Evolutionary conservation across 2,113 vertebrate species (phyloP).

Genomic region (Erinaceus europaeus): DNA sequence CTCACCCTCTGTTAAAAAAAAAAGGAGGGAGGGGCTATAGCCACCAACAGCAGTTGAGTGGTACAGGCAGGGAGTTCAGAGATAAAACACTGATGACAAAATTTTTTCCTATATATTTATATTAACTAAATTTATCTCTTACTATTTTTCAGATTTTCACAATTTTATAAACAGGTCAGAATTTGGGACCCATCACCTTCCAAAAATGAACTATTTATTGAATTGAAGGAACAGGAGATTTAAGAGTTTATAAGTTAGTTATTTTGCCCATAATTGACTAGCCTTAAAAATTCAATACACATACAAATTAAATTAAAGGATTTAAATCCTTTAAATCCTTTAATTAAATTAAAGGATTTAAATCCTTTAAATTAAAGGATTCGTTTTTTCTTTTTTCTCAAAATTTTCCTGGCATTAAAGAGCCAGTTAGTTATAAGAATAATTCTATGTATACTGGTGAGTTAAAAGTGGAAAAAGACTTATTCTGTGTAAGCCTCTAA

Average conservation of each 20-base stretch:
- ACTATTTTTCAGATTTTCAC: neutral
- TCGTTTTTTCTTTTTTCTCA: neutral
- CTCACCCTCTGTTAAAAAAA: too few species aligned
- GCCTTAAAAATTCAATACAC: neutral
- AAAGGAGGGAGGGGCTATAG: too few species aligned
- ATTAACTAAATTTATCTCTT: neutral
- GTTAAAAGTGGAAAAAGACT: neutral
- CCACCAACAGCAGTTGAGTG: too few species aligned
- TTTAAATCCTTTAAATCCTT: too few species aligned
- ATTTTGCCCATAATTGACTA: neutral
- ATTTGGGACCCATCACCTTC: neutral
- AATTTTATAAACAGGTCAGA: neutral
- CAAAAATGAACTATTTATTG: neutral
- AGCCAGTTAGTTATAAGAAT: neutral
- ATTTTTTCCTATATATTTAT: neutral
- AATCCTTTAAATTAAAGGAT: too few species aligned
- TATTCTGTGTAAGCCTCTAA: neutral
- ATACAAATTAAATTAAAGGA: constrained; percentile 12
- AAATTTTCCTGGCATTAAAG: neutral
- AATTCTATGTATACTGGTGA: neutral
- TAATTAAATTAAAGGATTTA: too few species aligned
- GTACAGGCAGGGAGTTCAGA: too few species aligned
- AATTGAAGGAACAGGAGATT: neutral
- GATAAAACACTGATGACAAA: too few species aligned
- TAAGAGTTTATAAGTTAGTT: neutral